Conservation (phyloP, 2,113 vertebrate species). For the Ageneiosus marmoratus region DNA sequence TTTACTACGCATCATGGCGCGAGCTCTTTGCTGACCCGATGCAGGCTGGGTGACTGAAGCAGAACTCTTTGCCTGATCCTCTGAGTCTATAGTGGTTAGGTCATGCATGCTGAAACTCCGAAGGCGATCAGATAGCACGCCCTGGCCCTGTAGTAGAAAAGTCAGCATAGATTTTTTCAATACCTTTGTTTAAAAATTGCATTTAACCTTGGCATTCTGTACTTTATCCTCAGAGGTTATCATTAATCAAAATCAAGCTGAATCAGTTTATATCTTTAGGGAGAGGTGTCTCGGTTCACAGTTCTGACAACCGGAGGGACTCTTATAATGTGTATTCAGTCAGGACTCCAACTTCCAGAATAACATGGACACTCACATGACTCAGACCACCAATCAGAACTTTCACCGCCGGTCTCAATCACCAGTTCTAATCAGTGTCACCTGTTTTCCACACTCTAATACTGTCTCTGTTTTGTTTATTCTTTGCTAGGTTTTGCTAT, state of each 20-base stretch:
- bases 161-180: neutral
- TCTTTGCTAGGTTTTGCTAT: too few relatives aligned
- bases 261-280: neutral
- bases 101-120: conserved; percentile 99
- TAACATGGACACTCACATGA: too few relatives aligned
- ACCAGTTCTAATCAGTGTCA: too few relatives aligned
- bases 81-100: conserved; percentile 84
- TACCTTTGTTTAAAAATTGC: neutral
- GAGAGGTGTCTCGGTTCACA: too few relatives aligned
- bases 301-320: too few relatives aligned
- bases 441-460: too few relatives aligned
- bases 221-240: neutral
- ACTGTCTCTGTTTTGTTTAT: too few relatives aligned
- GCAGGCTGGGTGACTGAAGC: conserved; percentile 71
- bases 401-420: too few relatives aligned
- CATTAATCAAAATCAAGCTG: neutral
- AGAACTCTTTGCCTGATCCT: conserved; percentile 64
- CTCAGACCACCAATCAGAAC: too few relatives aligned
- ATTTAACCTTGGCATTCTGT: neutral
- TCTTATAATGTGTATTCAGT: too few relatives aligned
- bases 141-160: conserved; percentile 80
- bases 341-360: too few relatives aligned
- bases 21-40: conserved; percentile 79
- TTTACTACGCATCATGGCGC: conserved; percentile 84
- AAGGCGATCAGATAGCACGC: conserved; percentile 91